A percentile compares a stretch with the other conserved stretches of the same genome.
Conservation (phyloP, 2,797 vertebrate species). For the Pipistrellus nathusii region DNA sequence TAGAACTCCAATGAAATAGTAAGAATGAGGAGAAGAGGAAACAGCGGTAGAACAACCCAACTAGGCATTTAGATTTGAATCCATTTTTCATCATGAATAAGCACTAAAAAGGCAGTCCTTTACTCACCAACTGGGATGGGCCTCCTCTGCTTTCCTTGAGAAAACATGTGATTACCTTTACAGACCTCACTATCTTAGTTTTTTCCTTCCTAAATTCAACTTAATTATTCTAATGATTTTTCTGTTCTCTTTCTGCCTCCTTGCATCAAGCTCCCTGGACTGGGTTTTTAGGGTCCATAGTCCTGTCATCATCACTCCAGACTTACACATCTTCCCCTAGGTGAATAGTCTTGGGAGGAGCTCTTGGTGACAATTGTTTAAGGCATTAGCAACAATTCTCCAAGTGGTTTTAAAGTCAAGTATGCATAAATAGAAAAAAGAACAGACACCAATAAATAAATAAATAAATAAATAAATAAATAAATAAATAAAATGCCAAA, state of each 20-base stretch:
- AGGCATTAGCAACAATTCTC: background rate
- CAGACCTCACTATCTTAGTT: background rate
- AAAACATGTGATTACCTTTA: background rate
- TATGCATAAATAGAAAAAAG: background rate
- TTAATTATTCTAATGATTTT: background rate
- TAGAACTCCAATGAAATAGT: background rate
- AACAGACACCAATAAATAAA: background rate
- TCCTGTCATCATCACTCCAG: background rate
- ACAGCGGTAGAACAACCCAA: background rate
- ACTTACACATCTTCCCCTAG: background rate
- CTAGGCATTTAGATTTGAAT: background rate
- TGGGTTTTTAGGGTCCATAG: background rate
- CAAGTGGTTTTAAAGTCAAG: slow-evolving; percentile 16
- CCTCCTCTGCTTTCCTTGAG: background rate
- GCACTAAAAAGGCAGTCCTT: fast-evolving
- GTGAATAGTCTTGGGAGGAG: background rate
- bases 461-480: too few species aligned
- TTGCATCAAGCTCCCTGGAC: background rate
- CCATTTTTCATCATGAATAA: background rate
- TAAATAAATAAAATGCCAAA: slow-evolving; percentile 21
- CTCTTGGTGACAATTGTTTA: background rate
- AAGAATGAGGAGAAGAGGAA: background rate
- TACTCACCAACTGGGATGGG: too few species aligned
- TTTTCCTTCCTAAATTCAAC: background rate
- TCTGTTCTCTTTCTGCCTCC: background rate